phyloP scores from a whole-genome alignment of 2,888 invertebrate species.

The Drosophila longiperda region DNA sequence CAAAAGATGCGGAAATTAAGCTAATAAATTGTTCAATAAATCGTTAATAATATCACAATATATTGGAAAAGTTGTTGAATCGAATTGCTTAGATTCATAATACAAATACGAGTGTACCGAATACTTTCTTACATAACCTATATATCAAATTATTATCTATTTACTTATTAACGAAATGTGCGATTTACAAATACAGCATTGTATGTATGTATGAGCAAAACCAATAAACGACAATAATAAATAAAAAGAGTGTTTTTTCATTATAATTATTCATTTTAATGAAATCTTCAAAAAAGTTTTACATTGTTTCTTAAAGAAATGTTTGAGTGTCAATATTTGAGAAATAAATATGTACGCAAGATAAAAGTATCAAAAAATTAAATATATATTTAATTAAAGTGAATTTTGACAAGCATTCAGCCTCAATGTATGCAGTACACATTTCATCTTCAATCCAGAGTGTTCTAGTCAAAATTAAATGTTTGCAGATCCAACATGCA shows the following conservation, averaged over 20 bases:
- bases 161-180: slow-evolving; percentile 42
- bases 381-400: background rate
- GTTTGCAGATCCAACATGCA: background rate
- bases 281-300: background rate
- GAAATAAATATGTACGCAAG: background rate
- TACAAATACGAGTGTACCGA: slow-evolving; percentile 29
- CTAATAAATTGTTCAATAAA: slow-evolving; percentile 59
- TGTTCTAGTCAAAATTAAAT: background rate
- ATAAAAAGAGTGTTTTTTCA: background rate
- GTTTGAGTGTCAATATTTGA: background rate
- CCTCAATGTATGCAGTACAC: slow-evolving; percentile 17
- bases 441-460: background rate
- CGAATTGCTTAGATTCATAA: slow-evolving; percentile 28
- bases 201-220: slow-evolving; percentile 45
- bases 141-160: slow-evolving; percentile 41
- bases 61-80: slow-evolving; percentile 16
- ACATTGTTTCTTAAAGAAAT: background rate
- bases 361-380: background rate
- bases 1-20: slow-evolving; percentile 42
- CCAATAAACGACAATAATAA: slow-evolving; percentile 55
- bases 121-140: slow-evolving; percentile 29
- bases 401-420: background rate
- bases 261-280: background rate
- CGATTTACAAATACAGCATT: slow-evolving; percentile 48
- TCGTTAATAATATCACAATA: slow-evolving; percentile 41